These are phyloP conservation scores for Ellobius talpinus DNA, from an alignment of 2,113 vertebrate genomes.

Conservation along the genomic window DNA sequence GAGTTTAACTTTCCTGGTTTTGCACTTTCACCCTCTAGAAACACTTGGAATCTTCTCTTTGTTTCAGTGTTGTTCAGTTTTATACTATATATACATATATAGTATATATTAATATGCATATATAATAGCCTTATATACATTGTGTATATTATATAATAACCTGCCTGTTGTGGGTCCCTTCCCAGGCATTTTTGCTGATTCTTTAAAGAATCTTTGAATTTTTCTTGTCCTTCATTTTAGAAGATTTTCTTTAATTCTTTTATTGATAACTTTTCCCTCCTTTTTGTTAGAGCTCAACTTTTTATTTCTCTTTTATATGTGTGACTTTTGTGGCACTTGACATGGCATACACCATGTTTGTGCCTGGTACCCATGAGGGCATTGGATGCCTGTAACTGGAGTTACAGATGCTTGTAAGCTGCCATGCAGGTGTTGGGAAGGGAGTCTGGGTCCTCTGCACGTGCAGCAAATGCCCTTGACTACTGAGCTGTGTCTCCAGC, in stretches of 20 bases:
- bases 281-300: neutral
- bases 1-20: neutral
- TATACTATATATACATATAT: neutral
- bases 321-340: neutral
- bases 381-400: neutral
- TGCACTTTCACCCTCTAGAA: neutral
- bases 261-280: neutral
- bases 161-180: neutral
- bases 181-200: neutral
- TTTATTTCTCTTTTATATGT: neutral
- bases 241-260: slow-evolving; percentile 5
- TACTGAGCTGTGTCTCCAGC: neutral
- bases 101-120: too few relatives aligned
- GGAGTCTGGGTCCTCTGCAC: neutral
- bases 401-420: neutral
- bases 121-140: neutral
- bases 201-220: slow-evolving; percentile 9
- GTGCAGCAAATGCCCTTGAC: neutral
- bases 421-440: neutral
- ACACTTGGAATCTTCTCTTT: neutral
- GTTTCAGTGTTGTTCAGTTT: neutral
- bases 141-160: neutral
- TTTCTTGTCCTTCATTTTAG: neutral
- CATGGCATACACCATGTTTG: neutral
- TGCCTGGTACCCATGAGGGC: neutral